Evolutionary conservation across 2,888 invertebrate species (phyloP).

Genomic region (Drosophila engyochracea): DNA sequence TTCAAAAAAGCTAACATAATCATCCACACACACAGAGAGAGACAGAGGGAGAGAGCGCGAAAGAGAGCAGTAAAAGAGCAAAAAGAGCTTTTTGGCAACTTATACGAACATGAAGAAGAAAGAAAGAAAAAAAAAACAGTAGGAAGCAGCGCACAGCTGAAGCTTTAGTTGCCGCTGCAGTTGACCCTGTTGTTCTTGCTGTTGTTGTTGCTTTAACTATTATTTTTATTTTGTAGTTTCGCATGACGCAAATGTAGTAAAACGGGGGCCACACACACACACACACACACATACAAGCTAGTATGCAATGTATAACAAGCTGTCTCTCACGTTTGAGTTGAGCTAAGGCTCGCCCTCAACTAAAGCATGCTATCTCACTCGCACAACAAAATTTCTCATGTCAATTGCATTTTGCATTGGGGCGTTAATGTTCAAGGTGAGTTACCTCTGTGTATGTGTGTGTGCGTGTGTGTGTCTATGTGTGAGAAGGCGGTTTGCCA

Average conservation of each 20-base stretch:
- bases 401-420: slow-evolving; percentile 77
- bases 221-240: slow-evolving; percentile 39
- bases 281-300: slow-evolving; percentile 16
- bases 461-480: slow-evolving; percentile 35
- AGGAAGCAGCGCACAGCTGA: slow-evolving; percentile 48
- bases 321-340: slow-evolving; percentile 62
- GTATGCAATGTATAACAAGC: slow-evolving; percentile 53
- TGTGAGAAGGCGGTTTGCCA: slow-evolving; percentile 41
- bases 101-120: background rate
- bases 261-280: slow-evolving; percentile 37
- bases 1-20: slow-evolving; percentile 52
- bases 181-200: slow-evolving; percentile 41
- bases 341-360: slow-evolving; percentile 36
- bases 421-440: slow-evolving; percentile 84
- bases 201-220: slow-evolving; percentile 51
- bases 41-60: slow-evolving; percentile 3
- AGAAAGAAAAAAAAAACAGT: slow-evolving; percentile 14
- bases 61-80: slow-evolving; percentile 21
- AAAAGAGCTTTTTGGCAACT: slow-evolving; percentile 47
- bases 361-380: slow-evolving; percentile 38
- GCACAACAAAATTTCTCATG: slow-evolving; percentile 56
- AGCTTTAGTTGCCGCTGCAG: slow-evolving; percentile 55
- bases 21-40: slow-evolving; percentile 7
- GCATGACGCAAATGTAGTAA: slow-evolving; percentile 73
- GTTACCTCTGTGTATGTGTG: slow-evolving; percentile 42